Conservation (phyloP, 2,797 vertebrate genomes). For the Hypotaenidia okinawae region DNA sequence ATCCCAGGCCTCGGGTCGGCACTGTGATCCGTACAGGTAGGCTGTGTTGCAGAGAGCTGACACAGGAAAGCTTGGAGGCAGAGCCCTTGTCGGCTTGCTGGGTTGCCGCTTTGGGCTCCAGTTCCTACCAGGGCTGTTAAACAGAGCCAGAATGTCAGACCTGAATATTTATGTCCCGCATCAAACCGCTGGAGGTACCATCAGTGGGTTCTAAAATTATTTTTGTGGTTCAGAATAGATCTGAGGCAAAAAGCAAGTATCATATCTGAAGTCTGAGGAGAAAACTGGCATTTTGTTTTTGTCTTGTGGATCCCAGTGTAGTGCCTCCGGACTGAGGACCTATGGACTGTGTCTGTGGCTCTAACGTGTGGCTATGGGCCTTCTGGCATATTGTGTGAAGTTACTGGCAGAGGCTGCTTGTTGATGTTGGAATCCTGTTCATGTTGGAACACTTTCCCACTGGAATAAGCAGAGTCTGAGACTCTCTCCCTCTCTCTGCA, state of each 20-base stretch:
- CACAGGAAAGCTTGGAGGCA: neutral
- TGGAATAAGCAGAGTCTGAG: neutral
- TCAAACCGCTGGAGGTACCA: neutral
- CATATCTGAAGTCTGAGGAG: neutral
- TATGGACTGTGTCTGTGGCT: neutral
- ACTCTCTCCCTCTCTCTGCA: neutral
- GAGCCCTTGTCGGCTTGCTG: neutral
- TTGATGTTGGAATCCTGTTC: neutral
- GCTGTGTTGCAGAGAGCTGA: fast-evolving
- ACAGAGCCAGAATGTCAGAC: neutral
- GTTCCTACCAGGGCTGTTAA: neutral
- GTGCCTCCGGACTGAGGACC: neutral
- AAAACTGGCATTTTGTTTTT: neutral
- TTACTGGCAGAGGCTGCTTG: neutral
- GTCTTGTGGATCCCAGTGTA: neutral
- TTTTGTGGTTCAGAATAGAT: neutral
- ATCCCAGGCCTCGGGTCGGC: neutral
- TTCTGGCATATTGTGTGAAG: neutral
- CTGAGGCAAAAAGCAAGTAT: neutral
- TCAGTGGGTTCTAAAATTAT: neutral
- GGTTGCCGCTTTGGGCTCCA: neutral
- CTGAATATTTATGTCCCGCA: neutral
- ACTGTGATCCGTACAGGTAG: neutral
- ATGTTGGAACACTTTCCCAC: neutral
- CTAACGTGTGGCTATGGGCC: fast-evolving